Percentiles rank a stretch among this genome's conserved stretches.
Conservation (phyloP, 37 sponge, comb jelly and placozoan genomes). For the Eunapius fragilis region DNA sequence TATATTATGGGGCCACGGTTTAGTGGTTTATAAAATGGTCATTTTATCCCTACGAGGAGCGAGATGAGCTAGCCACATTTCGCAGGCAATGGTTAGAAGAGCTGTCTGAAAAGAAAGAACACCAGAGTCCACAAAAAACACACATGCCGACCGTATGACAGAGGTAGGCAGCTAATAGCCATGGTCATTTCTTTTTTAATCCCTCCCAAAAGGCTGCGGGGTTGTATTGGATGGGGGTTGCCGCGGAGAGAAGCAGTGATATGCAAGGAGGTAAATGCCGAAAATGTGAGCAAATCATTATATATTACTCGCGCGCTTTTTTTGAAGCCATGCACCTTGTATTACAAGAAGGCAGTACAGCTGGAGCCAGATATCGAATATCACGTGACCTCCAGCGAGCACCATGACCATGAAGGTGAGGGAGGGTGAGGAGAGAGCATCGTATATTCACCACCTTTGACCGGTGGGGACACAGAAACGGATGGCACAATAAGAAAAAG, state of each 20-base stretch:
- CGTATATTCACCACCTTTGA: too few relatives aligned
- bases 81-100: conserved; percentile 75
- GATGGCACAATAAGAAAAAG: background rate
- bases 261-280: conserved; percentile 39
- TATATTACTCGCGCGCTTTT: too few relatives aligned
- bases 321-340: conserved; percentile 64
- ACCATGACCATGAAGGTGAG: background rate
- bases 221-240: conserved; percentile 78
- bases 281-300: background rate
- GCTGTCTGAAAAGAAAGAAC: conserved; percentile 10
- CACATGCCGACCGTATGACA: conserved; percentile 1
- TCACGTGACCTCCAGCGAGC: background rate
- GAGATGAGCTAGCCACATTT: conserved; percentile 61
- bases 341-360: conserved; percentile 79
- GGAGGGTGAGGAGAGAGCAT: too few relatives aligned
- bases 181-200: background rate
- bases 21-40: too few relatives aligned
- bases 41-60: conserved; percentile 34
- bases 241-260: conserved; percentile 66
- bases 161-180: background rate
- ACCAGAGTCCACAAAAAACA: background rate
- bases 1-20: too few relatives aligned
- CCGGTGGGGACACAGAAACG: background rate
- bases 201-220: conserved; percentile 47
- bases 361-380: conserved; percentile 81